These are phyloP conservation scores for Neoitamus cyanurus DNA, from an alignment of 2,888 invertebrate species.

Conservation along the genomic window DNA sequence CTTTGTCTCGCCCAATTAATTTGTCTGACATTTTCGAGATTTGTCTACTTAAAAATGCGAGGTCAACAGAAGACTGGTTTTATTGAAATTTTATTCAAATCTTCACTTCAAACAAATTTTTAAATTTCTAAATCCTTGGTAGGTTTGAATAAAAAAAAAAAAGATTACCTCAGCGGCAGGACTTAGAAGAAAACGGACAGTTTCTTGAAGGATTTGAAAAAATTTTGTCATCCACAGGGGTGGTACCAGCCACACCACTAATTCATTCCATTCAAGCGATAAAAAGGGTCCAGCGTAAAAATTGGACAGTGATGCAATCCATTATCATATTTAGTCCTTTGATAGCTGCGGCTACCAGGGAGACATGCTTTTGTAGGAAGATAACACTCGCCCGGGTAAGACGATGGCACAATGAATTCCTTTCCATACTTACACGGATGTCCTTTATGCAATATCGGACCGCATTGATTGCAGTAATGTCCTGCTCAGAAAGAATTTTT, in stretches of 20 bases:
- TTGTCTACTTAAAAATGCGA: background rate
- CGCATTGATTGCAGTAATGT: conserved; percentile 28
- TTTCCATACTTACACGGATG: background rate
- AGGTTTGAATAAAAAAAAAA: background rate
- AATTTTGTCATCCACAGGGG: background rate
- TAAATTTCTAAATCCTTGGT: background rate
- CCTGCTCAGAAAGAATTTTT: background rate
- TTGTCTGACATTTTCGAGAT: conserved; percentile 32
- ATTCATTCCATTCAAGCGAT: conserved; percentile 34
- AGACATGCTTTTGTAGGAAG: background rate
- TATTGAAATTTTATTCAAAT: conserved; percentile 37
- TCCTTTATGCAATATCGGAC: conserved; percentile 28
- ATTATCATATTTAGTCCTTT: conserved; percentile 38
- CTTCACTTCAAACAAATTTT: background rate
- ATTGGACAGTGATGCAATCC: conserved; percentile 26
- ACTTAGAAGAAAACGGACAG: background rate
- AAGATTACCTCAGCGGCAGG: background rate
- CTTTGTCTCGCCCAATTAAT: conserved; percentile 17
- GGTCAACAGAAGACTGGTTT: background rate
- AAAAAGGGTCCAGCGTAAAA: conserved; percentile 43
- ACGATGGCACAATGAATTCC: conserved; percentile 14
- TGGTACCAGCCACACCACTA: conserved; percentile 32
- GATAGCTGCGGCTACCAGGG: background rate
- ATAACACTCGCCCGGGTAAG: background rate
- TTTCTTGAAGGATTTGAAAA: conserved; percentile 10